Evolutionary conservation across 2,797 vertebrate genomes (phyloP).

Genomic region (Nothura maculosa): DNA sequence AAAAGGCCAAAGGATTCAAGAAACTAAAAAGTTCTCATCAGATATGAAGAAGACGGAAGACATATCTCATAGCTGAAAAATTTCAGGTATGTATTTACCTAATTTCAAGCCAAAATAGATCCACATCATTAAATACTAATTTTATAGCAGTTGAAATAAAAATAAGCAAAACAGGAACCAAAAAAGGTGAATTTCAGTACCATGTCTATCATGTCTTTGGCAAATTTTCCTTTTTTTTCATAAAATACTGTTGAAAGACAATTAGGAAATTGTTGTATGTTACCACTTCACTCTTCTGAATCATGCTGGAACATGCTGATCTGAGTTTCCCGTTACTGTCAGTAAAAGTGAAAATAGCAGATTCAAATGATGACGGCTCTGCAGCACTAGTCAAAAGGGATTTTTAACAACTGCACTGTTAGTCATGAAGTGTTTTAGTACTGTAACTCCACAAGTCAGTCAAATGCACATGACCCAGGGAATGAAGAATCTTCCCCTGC

Average conservation of each 20-base stretch:
- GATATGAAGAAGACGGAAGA: neutral
- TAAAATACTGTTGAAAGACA: neutral
- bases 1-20: neutral
- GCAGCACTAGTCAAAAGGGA: neutral
- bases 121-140: neutral
- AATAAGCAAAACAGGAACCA: neutral
- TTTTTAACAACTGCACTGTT: neutral
- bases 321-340: neutral
- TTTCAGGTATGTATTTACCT: neutral
- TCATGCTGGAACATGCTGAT: neutral
- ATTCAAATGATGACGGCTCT: neutral
- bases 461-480: neutral
- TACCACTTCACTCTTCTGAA: neutral
- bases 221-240: neutral
- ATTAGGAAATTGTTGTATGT: neutral
- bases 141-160: neutral
- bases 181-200: neutral
- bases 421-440: neutral
- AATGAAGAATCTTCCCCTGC: neutral
- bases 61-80: neutral
- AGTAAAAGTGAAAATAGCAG: neutral
- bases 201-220: neutral
- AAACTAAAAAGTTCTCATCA: neutral
- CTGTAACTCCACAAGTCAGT: neutral
- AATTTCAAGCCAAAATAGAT: neutral